Base-by-base conservation (phyloP, 2,888 invertebrate genomes). In the Apodemia mormo region DNA sequence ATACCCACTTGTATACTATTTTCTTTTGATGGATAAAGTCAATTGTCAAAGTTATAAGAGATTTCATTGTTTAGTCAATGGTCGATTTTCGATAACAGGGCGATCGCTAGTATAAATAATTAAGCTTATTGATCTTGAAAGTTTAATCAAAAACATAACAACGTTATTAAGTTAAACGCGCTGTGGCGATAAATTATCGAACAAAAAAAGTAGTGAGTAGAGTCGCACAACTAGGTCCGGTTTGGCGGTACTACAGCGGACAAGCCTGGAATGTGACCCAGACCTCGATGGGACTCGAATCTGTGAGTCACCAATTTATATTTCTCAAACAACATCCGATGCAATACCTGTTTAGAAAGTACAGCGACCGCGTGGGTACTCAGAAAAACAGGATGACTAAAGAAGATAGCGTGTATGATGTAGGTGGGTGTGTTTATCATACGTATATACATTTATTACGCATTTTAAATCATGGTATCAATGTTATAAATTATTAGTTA, bases 201-300 rank as follows among this genome's bases (percentile, higher is more conserved):
- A 75, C 73, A 74, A 75, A 77, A 78, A 78, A 76, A 75, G 73
- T 6, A 37, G 6, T 6, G n/a, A 7, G 71, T 70, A 68, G 67
- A 75, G 75, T 74, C 76, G 76, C 72, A 71, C 72, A 74, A 74
- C 78, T 75, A 76, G 76, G 81, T 81, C 82, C 83, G 82, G 83
- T 82, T 83, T 81, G 77, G 77, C 74, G 75, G 75, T 69, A 64
- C 61, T 73, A 73, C 75, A 74, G 76, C 79, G 77, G 77, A 70
- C 76, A 72, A 74, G 80, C 76, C 85, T 85, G 91, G 92, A 92
- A 93, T 93, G 92, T 90, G 89, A 92, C 91, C 92, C 91, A 91
- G 86, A 89, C 88, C 85, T 82, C 86, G 81, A 81, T 81, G 86
- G 88, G 86, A 86, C 82, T 81, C 82, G 82, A 81, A 76, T 77